phyloP scores from a whole-genome alignment of 2,113 vertebrate genomes.

The Oreochromis aureus region DNA sequence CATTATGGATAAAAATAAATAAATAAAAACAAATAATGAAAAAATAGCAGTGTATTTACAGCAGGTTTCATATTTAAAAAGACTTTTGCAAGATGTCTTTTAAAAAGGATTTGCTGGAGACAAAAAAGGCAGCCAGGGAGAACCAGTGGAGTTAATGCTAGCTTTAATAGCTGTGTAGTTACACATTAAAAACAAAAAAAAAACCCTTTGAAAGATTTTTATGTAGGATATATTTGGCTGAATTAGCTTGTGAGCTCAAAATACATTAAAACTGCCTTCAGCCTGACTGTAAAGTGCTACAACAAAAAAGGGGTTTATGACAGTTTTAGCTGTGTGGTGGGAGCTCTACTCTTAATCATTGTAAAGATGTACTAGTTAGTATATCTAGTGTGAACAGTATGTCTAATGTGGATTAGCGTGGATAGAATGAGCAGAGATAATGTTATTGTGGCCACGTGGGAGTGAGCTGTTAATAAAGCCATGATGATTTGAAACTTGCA shows the following conservation, averaged over 20 bases:
- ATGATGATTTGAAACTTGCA: neutral
- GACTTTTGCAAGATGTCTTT: neutral
- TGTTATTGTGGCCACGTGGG: neutral
- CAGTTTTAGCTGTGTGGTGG: neutral
- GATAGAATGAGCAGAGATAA: neutral
- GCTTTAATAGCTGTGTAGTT: neutral
- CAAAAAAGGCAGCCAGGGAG: neutral
- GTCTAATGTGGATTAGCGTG: neutral
- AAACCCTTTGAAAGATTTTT: neutral
- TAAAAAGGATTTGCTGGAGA: neutral
- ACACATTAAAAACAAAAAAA: neutral
- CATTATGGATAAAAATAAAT: neutral
- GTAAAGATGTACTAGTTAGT: neutral
- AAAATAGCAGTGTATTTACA: neutral
- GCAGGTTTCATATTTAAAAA: neutral
- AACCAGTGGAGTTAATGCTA: neutral
- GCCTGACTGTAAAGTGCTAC: neutral
- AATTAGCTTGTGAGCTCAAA: neutral
- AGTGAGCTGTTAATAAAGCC: neutral
- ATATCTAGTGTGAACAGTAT: neutral
- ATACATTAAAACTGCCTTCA: neutral
- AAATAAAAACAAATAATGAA: neutral
- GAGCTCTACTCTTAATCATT: neutral
- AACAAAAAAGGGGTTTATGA: neutral
- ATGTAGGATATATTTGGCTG: neutral